Conservation (phyloP, 2,888 invertebrate species). For the Malthinus flaveolus region DNA sequence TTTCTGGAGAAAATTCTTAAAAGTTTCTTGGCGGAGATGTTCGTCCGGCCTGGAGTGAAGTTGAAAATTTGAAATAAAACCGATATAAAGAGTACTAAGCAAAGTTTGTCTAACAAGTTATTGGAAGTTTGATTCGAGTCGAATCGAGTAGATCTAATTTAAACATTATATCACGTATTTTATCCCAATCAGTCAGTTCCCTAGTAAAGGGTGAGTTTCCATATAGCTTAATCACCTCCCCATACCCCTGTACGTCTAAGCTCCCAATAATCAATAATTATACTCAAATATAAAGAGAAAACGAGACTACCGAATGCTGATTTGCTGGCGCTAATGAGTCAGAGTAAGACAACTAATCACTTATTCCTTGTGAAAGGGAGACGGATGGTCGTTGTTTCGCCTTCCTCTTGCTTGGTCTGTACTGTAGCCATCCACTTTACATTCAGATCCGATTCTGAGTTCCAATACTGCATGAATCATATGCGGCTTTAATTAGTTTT, state of each 20-base stretch:
- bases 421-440: conserved; percentile 30
- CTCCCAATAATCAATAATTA: conserved; percentile 66
- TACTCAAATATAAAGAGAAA: conserved; percentile 63
- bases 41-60: no score
- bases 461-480: conserved; percentile 31
- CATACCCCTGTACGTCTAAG: conserved; percentile 52
- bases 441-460: conserved; percentile 29
- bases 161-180: conserved; percentile 56
- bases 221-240: conserved; percentile 63
- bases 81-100: conserved; percentile 9
- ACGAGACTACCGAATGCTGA: conserved; percentile 52
- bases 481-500: conserved; percentile 29
- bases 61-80: no score
- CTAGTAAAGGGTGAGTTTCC: conserved; percentile 58
- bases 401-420: conserved; percentile 29
- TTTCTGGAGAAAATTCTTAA: no score
- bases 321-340: conserved; percentile 42
- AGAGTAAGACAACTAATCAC: conserved; percentile 38
- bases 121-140: conserved; percentile 7
- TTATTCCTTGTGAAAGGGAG: conserved; percentile 42
- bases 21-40: no score
- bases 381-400: conserved; percentile 51
- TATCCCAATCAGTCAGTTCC: conserved; percentile 54
- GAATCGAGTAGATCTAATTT: conserved; percentile 46
- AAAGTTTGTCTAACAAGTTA: conserved; percentile 11